These are phyloP conservation scores for Aphodius granarius DNA, from an alignment of 2,888 invertebrate species.

Conservation along the genomic window DNA sequence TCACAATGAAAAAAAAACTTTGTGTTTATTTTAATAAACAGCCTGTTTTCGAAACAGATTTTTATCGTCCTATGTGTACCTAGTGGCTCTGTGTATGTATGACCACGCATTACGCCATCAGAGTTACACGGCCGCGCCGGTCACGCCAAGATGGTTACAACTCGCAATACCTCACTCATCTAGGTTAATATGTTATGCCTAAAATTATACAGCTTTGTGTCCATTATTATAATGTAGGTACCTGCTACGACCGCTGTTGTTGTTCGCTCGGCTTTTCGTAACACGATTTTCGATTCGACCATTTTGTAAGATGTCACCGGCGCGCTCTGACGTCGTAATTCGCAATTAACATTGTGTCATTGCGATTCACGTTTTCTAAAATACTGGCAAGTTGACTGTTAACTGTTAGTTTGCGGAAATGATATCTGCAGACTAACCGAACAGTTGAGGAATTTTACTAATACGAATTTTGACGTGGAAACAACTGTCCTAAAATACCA, in stretches of 20 bases:
- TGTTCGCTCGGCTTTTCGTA: neutral
- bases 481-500: neutral
- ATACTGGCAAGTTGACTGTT: neutral
- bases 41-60: neutral
- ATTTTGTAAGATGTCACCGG: neutral
- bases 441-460: neutral
- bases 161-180: constrained; percentile 46
- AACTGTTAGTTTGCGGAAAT: neutral
- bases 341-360: neutral
- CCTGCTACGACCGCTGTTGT: neutral
- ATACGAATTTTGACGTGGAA: neutral
- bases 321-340: neutral
- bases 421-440: no score
- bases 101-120: neutral
- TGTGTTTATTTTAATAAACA: constrained; percentile 2
- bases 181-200: constrained; percentile 49
- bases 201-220: constrained; percentile 35
- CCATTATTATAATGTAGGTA: neutral
- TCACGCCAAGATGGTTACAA: constrained; percentile 1
- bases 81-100: neutral
- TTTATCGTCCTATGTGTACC: neutral
- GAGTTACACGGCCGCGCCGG: neutral
- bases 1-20: neutral
- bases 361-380: neutral
- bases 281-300: neutral